Evolutionary conservation across 2,797 vertebrate genomes (phyloP), one percentile per base, ranked within the genome.

Genomic region (Lindbergichthys nudifrons): DNA sequence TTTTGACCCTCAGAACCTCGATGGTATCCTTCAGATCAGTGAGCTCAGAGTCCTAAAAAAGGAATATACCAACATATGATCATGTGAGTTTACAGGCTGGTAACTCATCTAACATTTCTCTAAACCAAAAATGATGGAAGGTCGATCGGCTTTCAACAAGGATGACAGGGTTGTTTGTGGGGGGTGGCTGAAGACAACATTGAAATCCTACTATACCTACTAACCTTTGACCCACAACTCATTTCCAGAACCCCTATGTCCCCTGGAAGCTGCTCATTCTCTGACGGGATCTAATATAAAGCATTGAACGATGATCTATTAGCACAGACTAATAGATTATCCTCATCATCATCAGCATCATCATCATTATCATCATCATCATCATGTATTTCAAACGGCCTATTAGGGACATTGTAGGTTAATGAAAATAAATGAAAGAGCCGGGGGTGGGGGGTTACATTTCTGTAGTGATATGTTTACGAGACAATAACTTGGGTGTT

Each of bases 1-100:
- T 99, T 93, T 99, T 99, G 80, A 93, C 92, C 89, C 96, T 97
- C 77, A 99, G 90, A 57, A 95, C 93, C 46, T 99, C 98, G 2
- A 99, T 99, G 74, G 97, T 99, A 18, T 99, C 97, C 81, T 95
- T 95, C 70, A 99, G 89, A 61, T 99, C 98, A 56, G 95, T 87
- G 80, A 99, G 93, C 82, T 99, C 97, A 0, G 95, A 94, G 83
- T 99, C 98, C 98, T 99, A 77, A 11, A 76, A 61, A 73, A 39
- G 9, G 53, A 48, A 73, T 74, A 70, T 51, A 67, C 36, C n/a
- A 45, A 54, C 16, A 4, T 46, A 46, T 14, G 41, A 58, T 64
- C 14, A 69, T 45, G 56, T 66, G 59, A 56, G 59, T 19, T 30
- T 30, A 67, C 10, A 69, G 36, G 14, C 47, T 18, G 51, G 52